A percentile compares a stretch with the other conserved stretches of the same genome.
Conservation (phyloP, 2,113 vertebrate species). For the Hippocampus abdominalis region DNA sequence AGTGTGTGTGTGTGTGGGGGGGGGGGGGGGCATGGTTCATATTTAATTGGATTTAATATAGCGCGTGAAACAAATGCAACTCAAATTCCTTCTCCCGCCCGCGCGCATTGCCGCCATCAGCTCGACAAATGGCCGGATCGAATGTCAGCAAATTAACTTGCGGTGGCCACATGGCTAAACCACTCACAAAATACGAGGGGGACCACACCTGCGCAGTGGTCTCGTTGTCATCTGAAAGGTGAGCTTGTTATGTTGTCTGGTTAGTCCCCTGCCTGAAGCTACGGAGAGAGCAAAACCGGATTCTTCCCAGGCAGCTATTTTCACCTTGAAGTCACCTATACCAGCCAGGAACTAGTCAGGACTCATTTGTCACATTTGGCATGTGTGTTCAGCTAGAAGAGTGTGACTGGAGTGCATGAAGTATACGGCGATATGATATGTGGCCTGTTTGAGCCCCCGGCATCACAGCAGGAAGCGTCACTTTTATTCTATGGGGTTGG, state of each 20-base stretch:
- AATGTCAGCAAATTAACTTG: conserved; percentile 2
- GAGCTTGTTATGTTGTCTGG: conserved; percentile 53
- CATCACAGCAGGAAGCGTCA: conserved; percentile 46
- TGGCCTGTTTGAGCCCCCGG: conserved; percentile 43
- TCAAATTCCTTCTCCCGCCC: background rate
- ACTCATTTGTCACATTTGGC: conserved; percentile 36
- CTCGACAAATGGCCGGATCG: background rate
- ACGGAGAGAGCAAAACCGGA: conserved; percentile 45
- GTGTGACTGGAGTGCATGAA: conserved; percentile 25
- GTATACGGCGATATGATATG: conserved; percentile 45
- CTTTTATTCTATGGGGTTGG: conserved; percentile 27
- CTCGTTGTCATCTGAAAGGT: conserved; percentile 51
- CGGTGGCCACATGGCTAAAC: background rate
- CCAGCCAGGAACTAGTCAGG: conserved; percentile 36
- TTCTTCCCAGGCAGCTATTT: conserved; percentile 57
- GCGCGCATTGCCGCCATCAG: background rate
- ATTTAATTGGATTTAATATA: background rate
- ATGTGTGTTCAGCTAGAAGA: conserved; percentile 12
- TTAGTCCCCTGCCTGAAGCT: conserved; percentile 64
- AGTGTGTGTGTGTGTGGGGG: too few species aligned
- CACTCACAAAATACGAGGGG: conserved; percentile 1
- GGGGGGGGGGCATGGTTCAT: background rate
- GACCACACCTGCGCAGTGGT: conserved; percentile 37
- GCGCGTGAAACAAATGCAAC: background rate
- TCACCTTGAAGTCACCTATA: conserved; percentile 39